A percentile compares a stretch with the other conserved stretches of the same genome.
Conservation (phyloP, 2,888 invertebrate species). For the Lasioglossum leucozonium region DNA sequence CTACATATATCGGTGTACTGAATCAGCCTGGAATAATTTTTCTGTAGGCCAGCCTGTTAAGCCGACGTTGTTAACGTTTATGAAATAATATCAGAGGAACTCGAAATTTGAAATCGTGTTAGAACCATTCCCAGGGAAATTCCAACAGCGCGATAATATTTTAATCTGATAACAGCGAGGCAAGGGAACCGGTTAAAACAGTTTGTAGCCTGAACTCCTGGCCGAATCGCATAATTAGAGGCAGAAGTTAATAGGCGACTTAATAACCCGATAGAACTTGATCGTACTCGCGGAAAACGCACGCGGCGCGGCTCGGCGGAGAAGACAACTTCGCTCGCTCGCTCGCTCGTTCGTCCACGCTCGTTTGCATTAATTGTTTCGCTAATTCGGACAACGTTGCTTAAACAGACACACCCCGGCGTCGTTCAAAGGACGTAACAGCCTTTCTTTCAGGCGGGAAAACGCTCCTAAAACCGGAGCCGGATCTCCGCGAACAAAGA, state of each 20-base stretch:
- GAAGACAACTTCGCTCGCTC: background rate
- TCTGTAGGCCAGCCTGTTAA: background rate
- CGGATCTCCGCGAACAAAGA: background rate
- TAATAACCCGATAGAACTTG: background rate
- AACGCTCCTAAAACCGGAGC: conserved; percentile 17
- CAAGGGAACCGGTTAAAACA: background rate
- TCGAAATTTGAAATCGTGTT: background rate
- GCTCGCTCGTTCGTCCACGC: conserved; percentile 11
- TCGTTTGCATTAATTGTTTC: conserved; percentile 45
- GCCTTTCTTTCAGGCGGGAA: background rate
- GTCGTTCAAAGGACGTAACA: background rate
- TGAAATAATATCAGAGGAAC: background rate
- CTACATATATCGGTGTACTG: background rate
- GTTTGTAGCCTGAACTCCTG: background rate
- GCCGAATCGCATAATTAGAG: conserved; percentile 26
- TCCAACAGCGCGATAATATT: conserved; percentile 12
- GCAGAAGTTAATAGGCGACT: background rate
- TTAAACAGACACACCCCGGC: background rate
- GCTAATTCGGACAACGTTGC: conserved; percentile 30
- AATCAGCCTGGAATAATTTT: background rate
- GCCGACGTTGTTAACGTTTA: background rate
- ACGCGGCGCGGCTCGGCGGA: background rate
- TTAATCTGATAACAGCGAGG: background rate
- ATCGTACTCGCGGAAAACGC: background rate
- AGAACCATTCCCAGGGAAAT: background rate